phyloP scores from a whole-genome alignment of 2,888 invertebrate genomes.

The Glyphotaelius pellucidus region DNA sequence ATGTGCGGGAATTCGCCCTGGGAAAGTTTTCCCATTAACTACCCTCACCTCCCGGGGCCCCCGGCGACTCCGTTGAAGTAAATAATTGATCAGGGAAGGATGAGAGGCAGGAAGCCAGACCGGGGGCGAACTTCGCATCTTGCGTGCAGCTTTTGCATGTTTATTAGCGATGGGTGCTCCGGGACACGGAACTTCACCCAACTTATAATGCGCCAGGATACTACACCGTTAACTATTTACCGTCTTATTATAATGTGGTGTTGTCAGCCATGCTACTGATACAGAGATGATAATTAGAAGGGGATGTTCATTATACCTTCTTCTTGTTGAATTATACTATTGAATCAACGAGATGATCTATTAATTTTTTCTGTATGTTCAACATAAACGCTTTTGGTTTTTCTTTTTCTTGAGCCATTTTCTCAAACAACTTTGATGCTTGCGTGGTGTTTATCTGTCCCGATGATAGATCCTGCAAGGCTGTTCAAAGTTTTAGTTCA shows the following conservation, averaged over 20 bases:
- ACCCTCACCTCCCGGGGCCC: not conserved
- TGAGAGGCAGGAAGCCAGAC: slow-evolving; percentile 10
- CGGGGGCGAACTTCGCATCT: not conserved
- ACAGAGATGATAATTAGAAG: not conserved
- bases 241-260: not conserved
- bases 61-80: slow-evolving; percentile 4
- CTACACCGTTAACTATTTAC: not conserved
- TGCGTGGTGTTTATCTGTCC: not conserved
- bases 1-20: slow-evolving; percentile 10
- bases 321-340: not conserved
- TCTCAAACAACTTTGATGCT: not conserved
- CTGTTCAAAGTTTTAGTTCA: not conserved
- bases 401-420: not conserved
- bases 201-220: slow-evolving; percentile 15
- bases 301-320: not conserved
- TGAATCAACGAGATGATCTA: not conserved
- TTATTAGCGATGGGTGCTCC: slow-evolving; percentile 42
- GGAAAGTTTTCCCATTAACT: slow-evolving; percentile 42
- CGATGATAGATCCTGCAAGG: not conserved
- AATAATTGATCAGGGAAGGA: slow-evolving; percentile 41
- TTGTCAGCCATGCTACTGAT: not conserved
- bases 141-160: slow-evolving; percentile 38
- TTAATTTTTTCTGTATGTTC: not conserved
- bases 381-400: not conserved
- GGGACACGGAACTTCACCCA: slow-evolving; percentile 15